Evolutionary conservation across 2,113 vertebrate genomes (phyloP).

Genomic region (Phocoena sinus): DNA sequence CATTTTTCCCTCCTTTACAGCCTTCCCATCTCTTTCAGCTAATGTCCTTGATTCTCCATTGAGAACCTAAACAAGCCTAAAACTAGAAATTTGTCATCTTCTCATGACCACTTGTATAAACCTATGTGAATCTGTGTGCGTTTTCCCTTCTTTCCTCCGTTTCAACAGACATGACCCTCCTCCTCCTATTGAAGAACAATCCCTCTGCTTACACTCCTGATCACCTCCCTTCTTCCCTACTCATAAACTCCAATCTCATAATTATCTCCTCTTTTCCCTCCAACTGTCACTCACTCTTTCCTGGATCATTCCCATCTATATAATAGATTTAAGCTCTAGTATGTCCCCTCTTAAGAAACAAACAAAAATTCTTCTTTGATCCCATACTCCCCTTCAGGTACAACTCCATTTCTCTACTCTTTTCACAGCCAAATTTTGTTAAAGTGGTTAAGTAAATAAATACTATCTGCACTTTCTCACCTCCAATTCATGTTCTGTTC

Average conservation of each 20-base stretch:
- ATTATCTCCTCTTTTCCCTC: background rate
- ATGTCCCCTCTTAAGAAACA: background rate
- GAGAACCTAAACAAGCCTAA: conserved; percentile 27
- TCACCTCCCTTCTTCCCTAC: background rate
- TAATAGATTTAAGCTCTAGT: background rate
- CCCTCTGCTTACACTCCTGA: background rate
- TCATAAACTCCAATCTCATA: background rate
- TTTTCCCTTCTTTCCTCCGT: background rate
- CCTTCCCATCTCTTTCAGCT: background rate
- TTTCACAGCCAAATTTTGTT: background rate
- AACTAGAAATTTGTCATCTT: background rate
- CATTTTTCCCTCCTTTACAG: background rate
- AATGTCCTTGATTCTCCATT: background rate
- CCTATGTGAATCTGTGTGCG: background rate
- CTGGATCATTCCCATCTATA: background rate
- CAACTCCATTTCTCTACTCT: background rate
- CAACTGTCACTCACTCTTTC: background rate
- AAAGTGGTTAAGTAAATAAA: background rate
- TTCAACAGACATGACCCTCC: background rate
- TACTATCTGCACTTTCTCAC: background rate
- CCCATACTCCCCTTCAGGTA: background rate
- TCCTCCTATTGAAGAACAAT: background rate
- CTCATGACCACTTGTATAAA: background rate
- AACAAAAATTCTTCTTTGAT: background rate
- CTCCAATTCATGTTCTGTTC: background rate